Conservation (phyloP, 1,140 invertebrate species). For the Forficula auricularia region DNA sequence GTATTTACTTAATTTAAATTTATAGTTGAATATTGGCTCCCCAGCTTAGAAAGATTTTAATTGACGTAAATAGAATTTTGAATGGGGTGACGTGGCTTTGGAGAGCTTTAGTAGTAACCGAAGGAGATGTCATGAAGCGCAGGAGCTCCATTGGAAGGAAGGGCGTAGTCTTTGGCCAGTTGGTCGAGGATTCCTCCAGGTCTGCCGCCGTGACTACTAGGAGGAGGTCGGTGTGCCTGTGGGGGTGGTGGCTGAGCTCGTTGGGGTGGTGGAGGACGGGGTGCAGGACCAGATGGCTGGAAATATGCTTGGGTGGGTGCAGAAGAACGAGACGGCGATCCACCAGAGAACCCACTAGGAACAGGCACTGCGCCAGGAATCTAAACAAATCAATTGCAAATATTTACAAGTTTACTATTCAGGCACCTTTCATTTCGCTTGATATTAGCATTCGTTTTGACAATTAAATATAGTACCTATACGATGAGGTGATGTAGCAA, state of each 20-base stretch:
- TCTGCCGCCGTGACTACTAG: constrained; percentile 19
- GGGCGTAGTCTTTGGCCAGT: constrained; percentile 58
- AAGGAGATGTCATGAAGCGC: constrained; percentile 63
- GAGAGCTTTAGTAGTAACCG: constrained; percentile 22
- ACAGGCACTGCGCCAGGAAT: constrained; percentile 23
- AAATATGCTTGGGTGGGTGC: constrained; percentile 14
- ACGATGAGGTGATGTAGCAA: too few relatives aligned
- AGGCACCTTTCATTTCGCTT: neutral
- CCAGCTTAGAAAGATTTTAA: too few relatives aligned
- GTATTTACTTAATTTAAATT: too few relatives aligned
- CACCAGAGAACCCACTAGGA: constrained; percentile 10
- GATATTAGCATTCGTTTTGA: too few relatives aligned
- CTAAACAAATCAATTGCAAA: constrained; percentile 15
- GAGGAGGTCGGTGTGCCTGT: constrained; percentile 14
- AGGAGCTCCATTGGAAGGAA: constrained; percentile 44
- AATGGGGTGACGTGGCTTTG: too few relatives aligned
- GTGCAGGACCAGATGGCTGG: constrained; percentile 14
- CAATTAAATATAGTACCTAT: too few relatives aligned
- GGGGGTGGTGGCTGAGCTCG: constrained; percentile 10
- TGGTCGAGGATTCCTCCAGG: constrained; percentile 54
- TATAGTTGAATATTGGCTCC: too few relatives aligned
- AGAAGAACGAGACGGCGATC: constrained; percentile 18
- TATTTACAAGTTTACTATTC: constrained; percentile 15
- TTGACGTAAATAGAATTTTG: too few relatives aligned
- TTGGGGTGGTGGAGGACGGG: neutral